A percentile compares a stretch with the other conserved stretches of the same genome.
Evolutionary conservation across 2,113 vertebrate genomes (phyloP).

Genomic region (Epinephelus fuscoguttatus): DNA sequence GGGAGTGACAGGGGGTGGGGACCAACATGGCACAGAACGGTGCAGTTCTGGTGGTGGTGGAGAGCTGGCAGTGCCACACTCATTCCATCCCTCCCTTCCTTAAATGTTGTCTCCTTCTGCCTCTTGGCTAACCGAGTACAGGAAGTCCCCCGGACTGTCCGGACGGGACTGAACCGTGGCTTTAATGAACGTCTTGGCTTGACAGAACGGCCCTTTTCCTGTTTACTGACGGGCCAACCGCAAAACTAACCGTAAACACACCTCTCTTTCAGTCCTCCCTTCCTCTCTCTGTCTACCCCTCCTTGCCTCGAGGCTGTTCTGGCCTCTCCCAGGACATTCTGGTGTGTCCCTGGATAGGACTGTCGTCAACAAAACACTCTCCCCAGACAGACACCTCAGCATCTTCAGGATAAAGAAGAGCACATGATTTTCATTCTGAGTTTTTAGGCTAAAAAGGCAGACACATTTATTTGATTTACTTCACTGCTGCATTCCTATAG

Average conservation of each 20-base stretch:
- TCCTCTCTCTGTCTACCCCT: constrained; percentile 47
- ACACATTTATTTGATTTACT: constrained; percentile 17
- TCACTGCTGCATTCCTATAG: neutral
- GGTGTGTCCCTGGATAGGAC: constrained; percentile 44
- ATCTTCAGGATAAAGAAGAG: constrained; percentile 23
- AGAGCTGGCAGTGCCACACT: constrained; percentile 44
- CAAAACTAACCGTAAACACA: constrained; percentile 61
- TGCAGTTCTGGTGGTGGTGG: constrained; percentile 42
- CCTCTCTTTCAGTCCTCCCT: constrained; percentile 45
- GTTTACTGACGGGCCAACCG: constrained; percentile 63
- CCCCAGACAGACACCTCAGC: constrained; percentile 35
- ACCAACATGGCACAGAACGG: constrained; percentile 34
- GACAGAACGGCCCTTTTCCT: constrained; percentile 69
- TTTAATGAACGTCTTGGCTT: constrained; percentile 57
- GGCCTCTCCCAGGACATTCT: constrained; percentile 59
- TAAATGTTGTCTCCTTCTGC: constrained; percentile 31
- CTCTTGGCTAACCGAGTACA: constrained; percentile 45
- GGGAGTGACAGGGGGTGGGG: constrained; percentile 48
- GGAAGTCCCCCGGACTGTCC: constrained; percentile 70
- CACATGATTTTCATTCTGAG: neutral
- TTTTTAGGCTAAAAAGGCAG: neutral
- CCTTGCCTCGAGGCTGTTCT: constrained; percentile 40
- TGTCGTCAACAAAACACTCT: constrained; percentile 35
- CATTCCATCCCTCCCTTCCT: constrained; percentile 50
- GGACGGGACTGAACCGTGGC: constrained; percentile 40